Conservation (phyloP, 2,113 vertebrate species). For the Melanerpes formicivorus region DNA sequence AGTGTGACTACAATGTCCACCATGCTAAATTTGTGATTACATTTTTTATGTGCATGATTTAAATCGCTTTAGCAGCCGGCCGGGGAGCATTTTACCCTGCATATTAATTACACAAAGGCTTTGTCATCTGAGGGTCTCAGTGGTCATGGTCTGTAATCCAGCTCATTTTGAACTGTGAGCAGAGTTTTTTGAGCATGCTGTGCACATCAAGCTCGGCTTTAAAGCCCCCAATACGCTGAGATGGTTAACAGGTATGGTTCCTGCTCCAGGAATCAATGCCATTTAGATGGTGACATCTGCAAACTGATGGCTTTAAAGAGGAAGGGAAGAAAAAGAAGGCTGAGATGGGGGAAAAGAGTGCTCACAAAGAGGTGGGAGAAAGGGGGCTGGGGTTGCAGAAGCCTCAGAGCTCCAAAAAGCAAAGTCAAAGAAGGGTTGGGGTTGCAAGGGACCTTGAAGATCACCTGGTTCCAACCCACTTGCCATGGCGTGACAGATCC, state of each 20-base stretch:
- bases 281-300: conserved; percentile 81
- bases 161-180: conserved; percentile 87
- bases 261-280: conserved; percentile 80
- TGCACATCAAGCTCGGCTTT: conserved; percentile 79
- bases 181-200: conserved; percentile 86
- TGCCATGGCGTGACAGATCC: too few relatives aligned
- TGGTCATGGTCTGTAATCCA: conserved; percentile 89
- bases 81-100: conserved; percentile 93
- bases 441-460: too few relatives aligned
- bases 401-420: too few relatives aligned
- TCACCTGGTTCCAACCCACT: too few relatives aligned
- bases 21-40: conserved; percentile 93
- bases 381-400: too few relatives aligned
- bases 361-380: too few relatives aligned
- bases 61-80: conserved; percentile 90
- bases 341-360: too few relatives aligned
- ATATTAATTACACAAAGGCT: conserved; percentile 97
- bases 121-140: conserved; percentile 86
- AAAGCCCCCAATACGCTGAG: conserved; percentile 74
- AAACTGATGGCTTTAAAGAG: conserved; percentile 56
- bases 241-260: conserved; percentile 84
- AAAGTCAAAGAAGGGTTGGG: too few relatives aligned
- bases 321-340: background rate
- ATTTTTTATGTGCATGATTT: conserved; percentile 93
- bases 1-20: conserved; percentile 92